Base-by-base conservation (phyloP, 2,797 vertebrate species). In the Cyprinodon diabolis region DNA sequence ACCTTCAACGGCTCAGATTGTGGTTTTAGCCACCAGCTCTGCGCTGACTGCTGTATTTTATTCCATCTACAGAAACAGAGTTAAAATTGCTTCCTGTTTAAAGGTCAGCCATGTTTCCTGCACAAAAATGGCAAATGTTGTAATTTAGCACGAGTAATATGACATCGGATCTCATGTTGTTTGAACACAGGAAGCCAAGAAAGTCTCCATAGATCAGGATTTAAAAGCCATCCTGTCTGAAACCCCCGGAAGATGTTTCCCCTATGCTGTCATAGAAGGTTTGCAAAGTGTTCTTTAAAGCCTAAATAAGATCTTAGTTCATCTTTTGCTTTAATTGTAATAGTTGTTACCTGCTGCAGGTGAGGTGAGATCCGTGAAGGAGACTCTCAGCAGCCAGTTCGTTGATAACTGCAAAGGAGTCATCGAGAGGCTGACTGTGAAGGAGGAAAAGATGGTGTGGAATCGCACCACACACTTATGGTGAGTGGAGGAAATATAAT, bases 401-500 rank as follows among this genome's bases (percentile, higher is more conserved):
- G 96, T 98, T 68, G 97, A 97, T 37, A 96, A 94, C 89, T 99
- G 97, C 92, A 96, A 94, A 89, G 98, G 97, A 0, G 98, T 99
- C 37, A 93, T 99, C 4, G 96, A 98, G 85, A 93, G 97, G 77
- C 92, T 98, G 90, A 98, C 96, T 0, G 91, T 99, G 69, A 97
- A 97, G 84, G 97, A 99, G 78, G 96, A 99, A 78, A 99, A 98
- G 92, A 98, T 98, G 96, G 97, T 99, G 48, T 99, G 98, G 98
- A 99, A 98, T 86, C 94, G 96, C 71, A 98, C 97, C 4, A 98
- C 97, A 23, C 96, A 97, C 86, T 92, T 98, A 21, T 99, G 97
- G 98, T 98, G 52, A 81, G 84, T 68, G 48, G 14, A 30, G 52
- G 17, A 40, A 70, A 45, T 15, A 12, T 17, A 68, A 17, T 1